Evolutionary conservation across 2,888 invertebrate genomes (phyloP).

Genomic region (Chrysotoxum bicinctum): DNA sequence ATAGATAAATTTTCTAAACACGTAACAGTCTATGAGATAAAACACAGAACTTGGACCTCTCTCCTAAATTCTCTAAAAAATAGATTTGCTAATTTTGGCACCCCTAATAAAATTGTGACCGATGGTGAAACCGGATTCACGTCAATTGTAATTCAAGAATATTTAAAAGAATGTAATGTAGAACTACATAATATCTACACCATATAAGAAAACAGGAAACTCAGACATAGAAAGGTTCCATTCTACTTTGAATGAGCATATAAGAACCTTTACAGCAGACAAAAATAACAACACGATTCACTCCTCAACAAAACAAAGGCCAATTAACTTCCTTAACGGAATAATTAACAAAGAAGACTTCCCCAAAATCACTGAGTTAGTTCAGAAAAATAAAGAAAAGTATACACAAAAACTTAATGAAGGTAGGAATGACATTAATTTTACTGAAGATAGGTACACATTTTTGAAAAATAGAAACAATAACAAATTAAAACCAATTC

Average conservation of each 20-base stretch:
- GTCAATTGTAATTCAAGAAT: neutral
- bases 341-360: neutral
- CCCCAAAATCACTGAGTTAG: neutral
- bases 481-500: neutral
- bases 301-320: neutral
- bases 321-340: neutral
- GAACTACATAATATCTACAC: neutral
- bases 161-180: neutral
- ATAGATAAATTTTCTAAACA: neutral
- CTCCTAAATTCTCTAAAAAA: neutral
- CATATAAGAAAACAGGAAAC: slow-evolving; percentile 22
- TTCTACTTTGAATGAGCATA: neutral
- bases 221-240: slow-evolving; percentile 32
- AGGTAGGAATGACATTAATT: neutral
- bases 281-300: neutral
- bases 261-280: neutral
- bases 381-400: neutral
- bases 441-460: neutral
- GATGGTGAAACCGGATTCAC: neutral
- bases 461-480: neutral
- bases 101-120: neutral
- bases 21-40: neutral
- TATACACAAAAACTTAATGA: neutral
- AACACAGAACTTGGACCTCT: neutral
- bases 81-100: neutral